Evolutionary conservation across 2,888 invertebrate genomes (phyloP).

Genomic region (Drosophila prostipennis): DNA sequence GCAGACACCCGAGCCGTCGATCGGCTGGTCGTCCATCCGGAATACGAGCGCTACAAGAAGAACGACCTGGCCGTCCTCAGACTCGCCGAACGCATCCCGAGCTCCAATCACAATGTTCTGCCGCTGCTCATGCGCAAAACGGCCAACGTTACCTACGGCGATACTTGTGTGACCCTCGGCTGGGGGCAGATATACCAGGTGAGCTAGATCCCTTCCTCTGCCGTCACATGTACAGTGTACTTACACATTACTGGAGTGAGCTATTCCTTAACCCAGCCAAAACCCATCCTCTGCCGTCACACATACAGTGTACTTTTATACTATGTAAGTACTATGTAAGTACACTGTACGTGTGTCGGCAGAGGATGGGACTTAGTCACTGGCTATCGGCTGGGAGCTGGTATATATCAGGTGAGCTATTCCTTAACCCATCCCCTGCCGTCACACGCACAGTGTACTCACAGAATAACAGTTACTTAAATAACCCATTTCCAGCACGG

Average conservation of each 20-base stretch:
- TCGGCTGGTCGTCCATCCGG: slow-evolving; percentile 52
- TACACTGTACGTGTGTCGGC: too few species aligned
- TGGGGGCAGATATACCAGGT: slow-evolving; percentile 67
- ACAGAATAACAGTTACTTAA: not conserved
- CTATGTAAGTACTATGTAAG: too few species aligned
- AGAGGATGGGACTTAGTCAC: too few species aligned
- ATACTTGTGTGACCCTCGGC: slow-evolving; percentile 52
- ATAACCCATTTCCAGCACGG: slow-evolving; percentile 46
- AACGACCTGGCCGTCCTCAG: slow-evolving; percentile 54
- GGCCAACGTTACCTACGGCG: not conserved
- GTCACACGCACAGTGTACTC: too few species aligned
- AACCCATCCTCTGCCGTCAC: too few species aligned
- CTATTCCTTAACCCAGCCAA: too few species aligned
- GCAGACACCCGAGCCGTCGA: slow-evolving; percentile 32
- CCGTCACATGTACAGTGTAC: too few species aligned
- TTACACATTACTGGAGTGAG: too few species aligned
- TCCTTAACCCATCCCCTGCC: too few species aligned
- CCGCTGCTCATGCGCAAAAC: slow-evolving; percentile 29
- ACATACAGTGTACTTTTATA: too few species aligned
- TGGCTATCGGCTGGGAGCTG: slow-evolving; percentile 71
- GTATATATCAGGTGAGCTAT: slow-evolving; percentile 49
- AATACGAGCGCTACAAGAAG: slow-evolving; percentile 43
- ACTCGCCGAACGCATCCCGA: slow-evolving; percentile 36
- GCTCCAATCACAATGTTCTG: slow-evolving; percentile 19
- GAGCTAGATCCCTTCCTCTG: too few species aligned